Evolutionary conservation across 2,113 vertebrate species (phyloP).

Genomic region (Glaucidium brasilianum): DNA sequence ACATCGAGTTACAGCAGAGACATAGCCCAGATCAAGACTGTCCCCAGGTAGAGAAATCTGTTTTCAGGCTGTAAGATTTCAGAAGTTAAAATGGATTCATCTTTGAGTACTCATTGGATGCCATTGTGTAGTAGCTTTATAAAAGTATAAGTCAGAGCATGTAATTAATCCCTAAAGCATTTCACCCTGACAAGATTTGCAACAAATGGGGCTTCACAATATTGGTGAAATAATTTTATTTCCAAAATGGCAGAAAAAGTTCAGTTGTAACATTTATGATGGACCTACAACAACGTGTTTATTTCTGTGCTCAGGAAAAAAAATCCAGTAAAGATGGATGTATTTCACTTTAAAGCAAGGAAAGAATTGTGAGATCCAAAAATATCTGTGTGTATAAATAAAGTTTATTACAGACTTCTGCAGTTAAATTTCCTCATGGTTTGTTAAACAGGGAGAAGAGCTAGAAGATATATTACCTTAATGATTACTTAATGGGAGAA

Average conservation of each 20-base stretch:
- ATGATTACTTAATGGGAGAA: neutral
- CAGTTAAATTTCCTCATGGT: neutral
- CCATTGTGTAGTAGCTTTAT: neutral
- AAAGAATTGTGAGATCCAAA: neutral
- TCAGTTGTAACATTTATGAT: neutral
- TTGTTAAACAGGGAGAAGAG: neutral
- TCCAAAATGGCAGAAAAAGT: neutral
- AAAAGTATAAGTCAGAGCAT: neutral
- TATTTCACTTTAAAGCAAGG: neutral
- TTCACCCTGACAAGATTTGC: neutral
- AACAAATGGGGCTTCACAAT: neutral
- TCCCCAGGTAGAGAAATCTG: neutral
- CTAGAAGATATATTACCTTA: neutral
- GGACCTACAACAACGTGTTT: neutral
- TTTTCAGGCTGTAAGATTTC: neutral
- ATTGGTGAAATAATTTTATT: neutral
- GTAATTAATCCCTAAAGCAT: conserved; percentile 24
- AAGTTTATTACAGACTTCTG: neutral
- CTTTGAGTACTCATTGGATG: neutral
- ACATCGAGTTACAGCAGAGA: neutral
- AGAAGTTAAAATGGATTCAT: neutral
- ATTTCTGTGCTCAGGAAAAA: neutral
- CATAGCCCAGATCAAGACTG: neutral
- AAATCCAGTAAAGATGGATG: neutral
- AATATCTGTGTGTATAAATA: neutral